phyloP scores from a whole-genome alignment of 1,140 invertebrate genomes.

The Pristionchus pacificus region DNA sequence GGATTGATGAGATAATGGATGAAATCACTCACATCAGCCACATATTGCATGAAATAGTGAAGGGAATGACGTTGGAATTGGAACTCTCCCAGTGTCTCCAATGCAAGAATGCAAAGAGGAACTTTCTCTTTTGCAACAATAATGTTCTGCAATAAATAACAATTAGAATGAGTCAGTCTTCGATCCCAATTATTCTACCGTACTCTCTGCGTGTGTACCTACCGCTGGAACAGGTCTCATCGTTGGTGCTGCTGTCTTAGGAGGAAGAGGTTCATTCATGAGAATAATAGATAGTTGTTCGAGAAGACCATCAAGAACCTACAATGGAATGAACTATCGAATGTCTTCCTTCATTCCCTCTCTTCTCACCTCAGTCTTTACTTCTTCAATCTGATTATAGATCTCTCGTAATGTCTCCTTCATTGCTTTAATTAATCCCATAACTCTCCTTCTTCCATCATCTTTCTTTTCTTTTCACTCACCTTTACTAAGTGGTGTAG shows the following conservation, averaged over 20 bases:
- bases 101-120: constrained; percentile 69
- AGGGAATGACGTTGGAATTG: constrained; percentile 75
- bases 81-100: constrained; percentile 88
- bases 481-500: constrained; percentile 72
- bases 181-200: too few species aligned
- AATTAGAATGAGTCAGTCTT: too few species aligned
- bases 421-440: constrained; percentile 70
- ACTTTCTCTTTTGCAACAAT: neutral
- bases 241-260: constrained; percentile 20
- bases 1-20: neutral
- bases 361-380: constrained; percentile 84
- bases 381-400: constrained; percentile 75
- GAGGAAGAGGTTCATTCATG: constrained; percentile 7
- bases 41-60: constrained; percentile 53
- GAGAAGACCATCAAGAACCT: constrained; percentile 70
- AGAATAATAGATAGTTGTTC: constrained; percentile 72
- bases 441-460: too few species aligned
- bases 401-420: constrained; percentile 84
- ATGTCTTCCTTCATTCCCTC: too few species aligned
- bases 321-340: too few species aligned
- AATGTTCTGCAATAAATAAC: too few species aligned
- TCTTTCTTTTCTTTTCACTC: neutral
- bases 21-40: constrained; percentile 45
- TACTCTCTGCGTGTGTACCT: neutral
- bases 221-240: neutral